Conservation (phyloP, 1,140 invertebrate genomes). For the Drosophila kohkoa region DNA sequence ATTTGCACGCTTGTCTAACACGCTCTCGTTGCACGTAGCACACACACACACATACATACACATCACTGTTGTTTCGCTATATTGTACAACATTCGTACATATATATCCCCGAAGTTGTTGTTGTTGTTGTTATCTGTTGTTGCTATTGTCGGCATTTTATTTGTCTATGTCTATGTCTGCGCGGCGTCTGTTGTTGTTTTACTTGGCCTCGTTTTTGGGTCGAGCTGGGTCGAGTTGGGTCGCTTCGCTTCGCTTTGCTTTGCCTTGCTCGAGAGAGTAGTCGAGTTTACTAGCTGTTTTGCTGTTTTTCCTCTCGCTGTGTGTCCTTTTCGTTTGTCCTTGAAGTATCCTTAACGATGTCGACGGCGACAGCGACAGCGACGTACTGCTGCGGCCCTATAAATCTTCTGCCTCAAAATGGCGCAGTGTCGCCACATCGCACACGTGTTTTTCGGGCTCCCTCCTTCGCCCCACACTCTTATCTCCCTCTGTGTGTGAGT, state of each 20-base stretch:
- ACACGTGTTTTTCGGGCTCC: constrained; percentile 47
- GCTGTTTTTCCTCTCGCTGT: constrained; percentile 3
- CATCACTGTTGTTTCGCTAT: constrained; percentile 10
- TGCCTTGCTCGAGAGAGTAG: background rate
- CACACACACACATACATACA: background rate
- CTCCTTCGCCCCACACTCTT: background rate
- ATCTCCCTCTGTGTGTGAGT: background rate
- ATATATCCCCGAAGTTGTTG: constrained; percentile 13
- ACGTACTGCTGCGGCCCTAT: constrained; percentile 66
- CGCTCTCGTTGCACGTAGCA: constrained; percentile 47
- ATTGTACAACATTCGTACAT: background rate
- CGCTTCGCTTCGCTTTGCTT: background rate
- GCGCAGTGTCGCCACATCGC: constrained; percentile 51
- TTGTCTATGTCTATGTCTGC: constrained; percentile 73
- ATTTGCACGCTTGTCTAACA: constrained; percentile 44
- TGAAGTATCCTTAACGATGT: constrained; percentile 67
- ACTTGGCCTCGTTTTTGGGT: constrained; percentile 28
- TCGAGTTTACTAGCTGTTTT: constrained; percentile 35
- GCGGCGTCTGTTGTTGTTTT: constrained; percentile 57
- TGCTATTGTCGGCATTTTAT: constrained; percentile 61
- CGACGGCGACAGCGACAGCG: constrained; percentile 7
- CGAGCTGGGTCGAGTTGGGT: constrained; percentile 11
- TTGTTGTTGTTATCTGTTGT: constrained; percentile 2
- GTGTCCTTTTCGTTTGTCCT: constrained; percentile 59
- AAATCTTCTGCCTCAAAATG: constrained; percentile 71